Percentiles rank a stretch among this genome's conserved stretches.
phyloP scores from a whole-genome alignment of 2,888 invertebrate species.

The Cordilura impudica region DNA sequence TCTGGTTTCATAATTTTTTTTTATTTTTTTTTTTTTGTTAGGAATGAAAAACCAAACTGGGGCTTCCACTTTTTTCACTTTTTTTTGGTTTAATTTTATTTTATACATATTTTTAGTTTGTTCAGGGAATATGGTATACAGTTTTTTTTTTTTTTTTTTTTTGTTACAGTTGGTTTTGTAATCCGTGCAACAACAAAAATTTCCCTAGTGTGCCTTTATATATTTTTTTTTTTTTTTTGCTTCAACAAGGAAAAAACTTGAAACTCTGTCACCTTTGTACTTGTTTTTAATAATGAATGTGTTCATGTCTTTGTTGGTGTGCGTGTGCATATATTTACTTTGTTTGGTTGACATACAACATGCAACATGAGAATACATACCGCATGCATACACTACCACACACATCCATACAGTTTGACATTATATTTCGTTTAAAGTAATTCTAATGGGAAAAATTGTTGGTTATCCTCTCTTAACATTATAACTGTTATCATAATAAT shows the following conservation, averaged over 20 bases:
- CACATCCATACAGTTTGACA: too few species aligned
- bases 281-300: conserved; percentile 5
- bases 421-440: conserved; percentile 16
- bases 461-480: conserved; percentile 31
- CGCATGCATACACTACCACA: too few species aligned
- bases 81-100: neutral
- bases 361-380: neutral
- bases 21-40: conserved; percentile 23
- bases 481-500: neutral
- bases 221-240: conserved; percentile 3
- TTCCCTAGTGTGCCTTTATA: conserved; percentile 45
- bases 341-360: neutral
- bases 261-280: conserved; percentile 20
- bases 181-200: conserved; percentile 14
- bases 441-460: conserved; percentile 35
- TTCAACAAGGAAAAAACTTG: conserved; percentile 9
- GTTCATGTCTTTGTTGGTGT: neutral
- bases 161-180: neutral
- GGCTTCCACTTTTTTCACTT: conserved; percentile 24
- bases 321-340: neutral
- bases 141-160: neutral
- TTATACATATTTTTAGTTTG: too few species aligned
- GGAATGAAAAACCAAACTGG: conserved; percentile 27
- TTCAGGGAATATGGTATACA: neutral
- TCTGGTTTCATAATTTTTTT: conserved; percentile 48